Evolutionary conservation across 2,797 vertebrate genomes (phyloP).

Genomic region (Gallinago nigripennis): DNA sequence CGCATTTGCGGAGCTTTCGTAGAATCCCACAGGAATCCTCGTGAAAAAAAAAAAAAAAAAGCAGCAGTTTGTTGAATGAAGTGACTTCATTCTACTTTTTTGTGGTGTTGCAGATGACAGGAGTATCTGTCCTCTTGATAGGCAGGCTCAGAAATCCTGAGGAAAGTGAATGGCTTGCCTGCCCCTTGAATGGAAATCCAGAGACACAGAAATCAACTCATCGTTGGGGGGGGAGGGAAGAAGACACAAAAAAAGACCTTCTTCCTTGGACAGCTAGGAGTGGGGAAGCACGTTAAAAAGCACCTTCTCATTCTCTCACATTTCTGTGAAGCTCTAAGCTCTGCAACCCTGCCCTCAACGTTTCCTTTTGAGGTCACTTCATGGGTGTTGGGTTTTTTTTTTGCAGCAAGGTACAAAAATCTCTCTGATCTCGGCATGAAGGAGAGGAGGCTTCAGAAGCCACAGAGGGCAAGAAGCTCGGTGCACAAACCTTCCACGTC

Average conservation of each 20-base stretch:
- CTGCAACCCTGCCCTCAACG: neutral
- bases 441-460: conserved; percentile 25
- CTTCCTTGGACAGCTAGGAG: neutral
- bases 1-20: neutral
- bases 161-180: conserved; percentile 3
- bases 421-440: conserved; percentile 43
- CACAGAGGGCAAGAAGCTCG: conserved; percentile 20
- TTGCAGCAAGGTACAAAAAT: conserved; percentile 40
- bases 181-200: neutral
- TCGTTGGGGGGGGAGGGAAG: rapidly evolving
- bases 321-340: conserved; percentile 20
- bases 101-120: neutral
- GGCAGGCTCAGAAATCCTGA: neutral
- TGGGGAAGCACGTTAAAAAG: conserved; percentile 4
- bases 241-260: neutral
- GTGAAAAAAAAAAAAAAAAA: neutral
- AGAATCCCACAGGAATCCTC: neutral
- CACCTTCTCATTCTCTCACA: neutral
- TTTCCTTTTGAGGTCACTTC: conserved; percentile 56
- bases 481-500: neutral
- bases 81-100: conserved; percentile 22
- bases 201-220: neutral
- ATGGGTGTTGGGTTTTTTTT: conserved; percentile 15
- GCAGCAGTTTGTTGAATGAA: neutral
- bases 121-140: neutral